Evolutionary conservation across 2,888 invertebrate species (phyloP), one percentile per base, ranked within the genome.

Genomic region (Drosophila melanosoma): DNA sequence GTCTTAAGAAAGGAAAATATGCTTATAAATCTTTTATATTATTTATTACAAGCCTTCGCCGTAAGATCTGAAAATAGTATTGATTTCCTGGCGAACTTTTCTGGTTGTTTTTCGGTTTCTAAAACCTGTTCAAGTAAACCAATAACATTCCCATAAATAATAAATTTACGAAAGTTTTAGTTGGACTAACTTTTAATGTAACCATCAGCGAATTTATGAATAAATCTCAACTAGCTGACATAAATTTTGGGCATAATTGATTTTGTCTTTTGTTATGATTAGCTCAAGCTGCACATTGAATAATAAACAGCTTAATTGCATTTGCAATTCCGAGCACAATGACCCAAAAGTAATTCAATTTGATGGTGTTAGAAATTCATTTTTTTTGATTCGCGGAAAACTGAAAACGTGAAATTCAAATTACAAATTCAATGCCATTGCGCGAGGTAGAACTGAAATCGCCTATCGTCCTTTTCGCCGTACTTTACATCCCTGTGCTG

Each of bases 241-340:
- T 32, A 1, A 53, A n/a, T 33, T 8, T 5, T 26, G 26, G n/a
- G 3, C 5, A 15, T 29, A 29, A 29, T 45, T 6, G 11, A 32
- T 23, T 40, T 48, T 48, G 38, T 23, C 33, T 36, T 29, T 7
- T 29, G 17, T 26, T 26, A 36, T 33, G 29, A n/a, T 36, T 4
- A 23, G 8, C 20, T 48, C 29, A 15, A 33, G 36, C 23, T 42
- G 35, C n/a, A 17, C 40, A 10, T 53, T 54, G 65, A 49, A 45
- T 48, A 53, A 57, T 54, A 72, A 60, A 38, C 29, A 54, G 29
- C 51, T 29, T 66, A 88, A 89, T 84, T 84, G 68, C 84, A 84
- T 84, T 85, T 71, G 69, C 86, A 88, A 84, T 89, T 84, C 84
- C 32, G 53, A 71, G 74, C 68, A 66, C 71, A 76, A 60, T 80